Evolutionary conservation across 2,797 vertebrate species (phyloP), one percentile per base, ranked within the genome.

Genomic region (Heterohyrax brucei): DNA sequence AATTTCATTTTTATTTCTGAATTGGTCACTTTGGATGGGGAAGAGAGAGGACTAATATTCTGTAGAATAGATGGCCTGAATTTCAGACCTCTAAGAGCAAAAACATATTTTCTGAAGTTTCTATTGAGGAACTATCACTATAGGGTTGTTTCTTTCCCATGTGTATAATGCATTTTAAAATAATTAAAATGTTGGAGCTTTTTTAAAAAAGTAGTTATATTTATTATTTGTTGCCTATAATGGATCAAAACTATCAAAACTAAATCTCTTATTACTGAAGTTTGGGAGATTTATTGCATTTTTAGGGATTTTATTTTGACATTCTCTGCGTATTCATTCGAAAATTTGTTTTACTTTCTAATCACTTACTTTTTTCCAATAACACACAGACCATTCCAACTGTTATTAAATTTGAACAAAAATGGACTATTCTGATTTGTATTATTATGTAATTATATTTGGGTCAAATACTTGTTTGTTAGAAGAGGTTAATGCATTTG

Each of bases 371-470:
- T 97, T 93, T 96, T 95, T 93, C 75, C 85, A 95, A 97, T 96
- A 98, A 97, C 95, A 96, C 66, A 92, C 62, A 78, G 7, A 3
- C 28, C n/a, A 92, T 95, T 94, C 62, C 46, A 97, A 97, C 93
- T 97, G 39, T 98, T 97, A 89, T 97, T 97, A 97, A 97, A 97
- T 97, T 97, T 98, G 97, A 97, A 82, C 96, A 97, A 66, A 95
- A 96, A 95, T 95, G 93, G 94, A 64, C 56, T 94, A 97, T 96
- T 97, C 84, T 98, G 97, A 96, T 96, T 98, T 98, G 96, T 96
- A 93, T 98, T 97, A 97, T 95, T 97, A 98, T 95, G 95, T 97
- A 98, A 97, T 97, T 97, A 97, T 94, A 98, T 96, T 97, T 95
- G 86, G 46, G 94, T 82, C 95, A 97, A 96, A 97, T 97, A 97